A percentile compares a stretch with the other conserved stretches of the same genome.
These are phyloP conservation scores for Antedon bifida DNA, from an alignment of 35 echinoderm and acorn worm species.

Conservation along the genomic window DNA sequence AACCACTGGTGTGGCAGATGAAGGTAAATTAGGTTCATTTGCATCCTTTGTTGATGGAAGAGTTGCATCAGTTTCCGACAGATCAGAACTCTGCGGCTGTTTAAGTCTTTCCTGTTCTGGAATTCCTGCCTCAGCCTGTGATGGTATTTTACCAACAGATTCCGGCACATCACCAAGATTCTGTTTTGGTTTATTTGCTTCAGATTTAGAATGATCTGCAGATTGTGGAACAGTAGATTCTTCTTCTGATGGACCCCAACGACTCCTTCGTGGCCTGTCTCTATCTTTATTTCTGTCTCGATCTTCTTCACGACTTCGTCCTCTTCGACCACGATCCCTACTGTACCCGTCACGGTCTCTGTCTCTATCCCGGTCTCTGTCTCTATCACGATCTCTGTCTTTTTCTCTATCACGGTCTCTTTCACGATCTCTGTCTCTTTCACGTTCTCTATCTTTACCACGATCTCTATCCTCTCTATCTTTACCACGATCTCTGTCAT, in stretches of 20 bases:
- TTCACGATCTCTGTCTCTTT: constrained; percentile 41
- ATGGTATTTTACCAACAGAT: constrained; percentile 1
- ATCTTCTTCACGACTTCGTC: constrained; percentile 23
- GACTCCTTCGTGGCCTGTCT: constrained; percentile 23
- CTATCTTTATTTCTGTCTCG: constrained; percentile 18
- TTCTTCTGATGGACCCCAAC: background rate
- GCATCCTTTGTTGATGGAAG: background rate
- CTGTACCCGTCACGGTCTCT: constrained; percentile 6
- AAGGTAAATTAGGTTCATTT: background rate
- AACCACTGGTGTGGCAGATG: background rate
- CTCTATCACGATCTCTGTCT: constrained; percentile 33
- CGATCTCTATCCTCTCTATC: constrained; percentile 32
- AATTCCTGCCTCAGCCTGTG: background rate
- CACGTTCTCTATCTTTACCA: constrained; percentile 32
- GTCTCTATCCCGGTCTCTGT: constrained; percentile 50
- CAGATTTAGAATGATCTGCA: constrained; percentile 7
- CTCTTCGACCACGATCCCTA: constrained; percentile 43
- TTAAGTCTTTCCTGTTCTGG: background rate
- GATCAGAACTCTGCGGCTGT: background rate
- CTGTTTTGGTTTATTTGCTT: background rate
- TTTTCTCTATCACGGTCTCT: constrained; percentile 40
- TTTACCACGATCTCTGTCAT: constrained; percentile 35
- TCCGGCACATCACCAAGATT: background rate
- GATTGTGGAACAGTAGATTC: background rate
- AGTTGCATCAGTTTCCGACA: background rate